Base-by-base conservation (phyloP, 1,140 invertebrate species). In the Drosophila triauraria region DNA sequence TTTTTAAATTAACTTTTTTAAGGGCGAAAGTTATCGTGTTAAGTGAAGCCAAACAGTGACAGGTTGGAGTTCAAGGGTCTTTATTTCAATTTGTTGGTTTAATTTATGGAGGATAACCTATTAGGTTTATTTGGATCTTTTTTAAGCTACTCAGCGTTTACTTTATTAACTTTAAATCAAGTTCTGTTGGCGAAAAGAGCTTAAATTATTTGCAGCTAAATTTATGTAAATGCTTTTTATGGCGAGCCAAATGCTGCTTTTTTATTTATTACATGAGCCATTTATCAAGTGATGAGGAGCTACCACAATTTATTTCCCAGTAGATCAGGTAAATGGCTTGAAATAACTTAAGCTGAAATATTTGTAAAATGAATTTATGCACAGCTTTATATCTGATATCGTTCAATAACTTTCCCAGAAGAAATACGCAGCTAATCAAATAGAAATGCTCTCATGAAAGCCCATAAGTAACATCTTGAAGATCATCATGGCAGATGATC, bases 341-440 rank as follows among this genome's bases (percentile, higher is more conserved):
- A 17, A 35, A 59, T 59, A 62, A 23, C 54, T 64, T 43, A 23
- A 44, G 46, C 20, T 68, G 65, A 68, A 32, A 35, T 50, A 65
- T 51, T 35, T n/a, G 8, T 25, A 1, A 15, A 46, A 27, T 23
- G 15, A 48, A 70, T 68, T 32, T 20, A 68, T 70, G 48, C 23
- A 32, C 40, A 25, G 50, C 35, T 57, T 70, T 57, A 71, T 70
- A 15, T 35, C 44, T 4, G n/a, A 27, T 20, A 23, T 30, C 25
- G 40, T 60, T 17, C 67, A 56, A 72, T 72, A 72, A 71, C 35
- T 71, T 50, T 42, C 3, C 4, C 7, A 6, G 13, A 17, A 43
- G n/a, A 60, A 46, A 27, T 60, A 32, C 15, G n/a, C n/a, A 42
- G n/a, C 67, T 32, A 51, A 71, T 72, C 44, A 59, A 71, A 30